Percentiles rank a stretch among this genome's conserved stretches.
Evolutionary conservation across 2,113 vertebrate genomes (phyloP).

Genomic region (Dolichallabes microphthalmus): DNA sequence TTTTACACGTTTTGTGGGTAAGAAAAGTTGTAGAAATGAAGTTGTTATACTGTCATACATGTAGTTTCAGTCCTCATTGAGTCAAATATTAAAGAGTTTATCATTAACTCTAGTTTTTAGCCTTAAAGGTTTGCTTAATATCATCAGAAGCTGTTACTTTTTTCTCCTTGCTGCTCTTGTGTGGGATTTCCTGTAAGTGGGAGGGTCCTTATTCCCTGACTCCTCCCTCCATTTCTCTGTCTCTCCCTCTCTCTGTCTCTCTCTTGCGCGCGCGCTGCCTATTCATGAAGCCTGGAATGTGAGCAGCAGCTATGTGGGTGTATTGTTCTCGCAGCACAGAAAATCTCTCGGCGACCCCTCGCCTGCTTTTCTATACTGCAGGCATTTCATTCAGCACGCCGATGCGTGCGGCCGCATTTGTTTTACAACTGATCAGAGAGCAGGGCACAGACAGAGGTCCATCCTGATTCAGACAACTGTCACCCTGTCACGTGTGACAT

Average conservation of each 20-base stretch:
- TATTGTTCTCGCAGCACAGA: slow-evolving; percentile 54
- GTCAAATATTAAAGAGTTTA: not conserved
- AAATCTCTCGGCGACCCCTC: slow-evolving; percentile 46
- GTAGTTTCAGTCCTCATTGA: not conserved
- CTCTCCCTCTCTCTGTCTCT: slow-evolving; percentile 3
- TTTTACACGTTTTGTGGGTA: not conserved
- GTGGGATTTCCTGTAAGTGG: slow-evolving; percentile 23
- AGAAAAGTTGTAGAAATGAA: not conserved
- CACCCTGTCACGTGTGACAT: slow-evolving; percentile 51
- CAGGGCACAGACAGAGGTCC: not conserved
- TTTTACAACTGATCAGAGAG: slow-evolving; percentile 35
- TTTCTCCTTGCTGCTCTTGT: not conserved
- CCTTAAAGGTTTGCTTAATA: not conserved
- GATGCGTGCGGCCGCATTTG: slow-evolving; percentile 40
- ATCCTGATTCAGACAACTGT: slow-evolving; percentile 41
- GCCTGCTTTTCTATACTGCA: slow-evolving; percentile 41
- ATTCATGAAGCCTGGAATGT: slow-evolving; percentile 57
- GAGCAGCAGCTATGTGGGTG: slow-evolving; percentile 61
- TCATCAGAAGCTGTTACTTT: not conserved
- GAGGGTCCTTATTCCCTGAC: not conserved
- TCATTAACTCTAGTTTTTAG: no score
- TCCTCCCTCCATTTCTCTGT: slow-evolving; percentile 9
- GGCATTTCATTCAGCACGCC: slow-evolving; percentile 55
- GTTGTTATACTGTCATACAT: not conserved
- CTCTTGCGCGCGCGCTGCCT: slow-evolving; percentile 34